phyloP scores from a whole-genome alignment of 2,888 invertebrate species.

The Nomada hirtipes region DNA sequence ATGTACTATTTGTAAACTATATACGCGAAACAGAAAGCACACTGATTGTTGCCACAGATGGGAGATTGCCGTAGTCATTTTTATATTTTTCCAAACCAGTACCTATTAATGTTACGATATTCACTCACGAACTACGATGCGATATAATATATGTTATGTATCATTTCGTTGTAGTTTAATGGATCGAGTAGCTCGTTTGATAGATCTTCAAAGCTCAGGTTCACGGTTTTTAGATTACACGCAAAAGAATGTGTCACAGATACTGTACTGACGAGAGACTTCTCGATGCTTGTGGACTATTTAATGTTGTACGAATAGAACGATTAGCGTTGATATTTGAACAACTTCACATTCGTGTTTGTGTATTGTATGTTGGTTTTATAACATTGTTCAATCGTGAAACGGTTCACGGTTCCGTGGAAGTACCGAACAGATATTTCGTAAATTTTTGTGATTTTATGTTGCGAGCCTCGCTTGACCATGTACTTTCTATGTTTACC shows the following conservation, averaged over 20 bases:
- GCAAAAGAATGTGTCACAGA: slow-evolving; percentile 24
- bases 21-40: slow-evolving; percentile 8
- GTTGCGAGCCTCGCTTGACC: slow-evolving; percentile 6
- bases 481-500: slow-evolving; percentile 38
- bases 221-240: slow-evolving; percentile 39
- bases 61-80: slow-evolving; percentile 22
- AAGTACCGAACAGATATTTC: slow-evolving; percentile 6
- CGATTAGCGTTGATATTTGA: slow-evolving; percentile 20
- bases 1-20: slow-evolving; percentile 57
- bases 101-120: slow-evolving; percentile 1
- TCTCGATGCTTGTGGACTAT: slow-evolving; percentile 50
- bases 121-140: slow-evolving; percentile 32
- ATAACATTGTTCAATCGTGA: slow-evolving; percentile 15
- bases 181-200: neutral
- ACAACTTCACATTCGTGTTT: slow-evolving; percentile 27
- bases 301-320: slow-evolving; percentile 53
- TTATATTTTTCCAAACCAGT: slow-evolving; percentile 48
- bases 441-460: slow-evolving; percentile 22
- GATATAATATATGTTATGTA: neutral
- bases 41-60: slow-evolving; percentile 6
- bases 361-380: slow-evolving; percentile 15
- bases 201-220: slow-evolving; percentile 39
- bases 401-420: slow-evolving; percentile 1
- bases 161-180: slow-evolving; percentile 22
- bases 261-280: slow-evolving; percentile 13